These are phyloP conservation scores for Excalfactoria chinensis DNA, from an alignment of 2,113 vertebrate species.

Conservation along the genomic window DNA sequence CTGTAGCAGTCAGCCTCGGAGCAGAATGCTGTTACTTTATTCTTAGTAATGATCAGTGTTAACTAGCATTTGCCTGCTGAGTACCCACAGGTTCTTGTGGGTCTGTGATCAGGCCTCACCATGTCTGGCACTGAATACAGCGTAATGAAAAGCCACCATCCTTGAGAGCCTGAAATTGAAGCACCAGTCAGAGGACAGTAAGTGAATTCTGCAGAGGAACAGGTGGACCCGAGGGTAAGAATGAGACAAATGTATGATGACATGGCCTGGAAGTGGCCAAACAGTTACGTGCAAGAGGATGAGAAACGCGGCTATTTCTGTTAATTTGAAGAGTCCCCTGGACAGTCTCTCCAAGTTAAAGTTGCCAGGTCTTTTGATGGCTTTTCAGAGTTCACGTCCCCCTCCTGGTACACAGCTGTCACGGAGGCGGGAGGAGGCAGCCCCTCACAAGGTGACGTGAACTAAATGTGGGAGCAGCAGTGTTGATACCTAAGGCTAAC, in stretches of 20 bases:
- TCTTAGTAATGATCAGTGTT: conserved; percentile 29
- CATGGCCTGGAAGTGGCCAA: conserved; percentile 67
- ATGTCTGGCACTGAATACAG: neutral
- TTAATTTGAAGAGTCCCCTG: conserved; percentile 44
- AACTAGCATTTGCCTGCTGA: conserved; percentile 51
- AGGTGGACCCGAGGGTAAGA: conserved; percentile 55
- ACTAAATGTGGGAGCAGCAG: conserved; percentile 45
- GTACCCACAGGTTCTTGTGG: conserved; percentile 35
- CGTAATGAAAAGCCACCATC: neutral
- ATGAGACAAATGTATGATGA: conserved; percentile 61
- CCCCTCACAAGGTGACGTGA: conserved; percentile 16
- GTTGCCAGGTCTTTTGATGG: conserved; percentile 61
- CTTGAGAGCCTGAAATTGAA: conserved; percentile 52
- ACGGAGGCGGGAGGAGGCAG: conserved; percentile 11
- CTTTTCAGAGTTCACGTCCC: conserved; percentile 36
- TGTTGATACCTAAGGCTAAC: conserved; percentile 68
- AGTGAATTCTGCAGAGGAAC: conserved; percentile 59
- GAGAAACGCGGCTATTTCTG: conserved; percentile 65
- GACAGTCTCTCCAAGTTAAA: conserved; percentile 63
- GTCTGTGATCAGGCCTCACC: conserved; percentile 6
- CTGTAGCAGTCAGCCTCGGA: conserved; percentile 49
- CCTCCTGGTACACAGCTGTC: conserved; percentile 60
- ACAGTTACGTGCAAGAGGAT: conserved; percentile 45
- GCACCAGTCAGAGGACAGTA: conserved; percentile 47
- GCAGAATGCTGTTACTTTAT: conserved; percentile 17